phyloP scores from a whole-genome alignment of 2,797 vertebrate genomes.

The Pteronotus mesoamericanus region DNA sequence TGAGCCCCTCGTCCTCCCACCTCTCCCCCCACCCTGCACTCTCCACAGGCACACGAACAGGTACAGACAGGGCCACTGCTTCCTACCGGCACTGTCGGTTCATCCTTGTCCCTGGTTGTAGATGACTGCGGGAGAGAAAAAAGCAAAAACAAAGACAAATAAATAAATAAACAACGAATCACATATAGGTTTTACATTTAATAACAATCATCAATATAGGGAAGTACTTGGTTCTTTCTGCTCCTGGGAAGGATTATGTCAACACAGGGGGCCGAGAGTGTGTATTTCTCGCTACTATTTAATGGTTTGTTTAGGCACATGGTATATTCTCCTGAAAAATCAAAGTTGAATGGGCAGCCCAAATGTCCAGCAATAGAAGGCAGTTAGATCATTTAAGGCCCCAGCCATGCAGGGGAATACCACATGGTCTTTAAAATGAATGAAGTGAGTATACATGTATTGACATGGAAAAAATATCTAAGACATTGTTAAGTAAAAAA shows the following conservation, averaged over 20 bases:
- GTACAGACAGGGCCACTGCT: conserved; percentile 58
- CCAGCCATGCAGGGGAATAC: neutral
- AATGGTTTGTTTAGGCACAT: neutral
- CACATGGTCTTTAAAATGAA: neutral
- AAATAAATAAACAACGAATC: conserved; percentile 58
- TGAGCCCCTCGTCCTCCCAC: neutral
- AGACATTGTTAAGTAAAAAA: neutral
- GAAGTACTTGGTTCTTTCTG: neutral
- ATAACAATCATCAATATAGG: conserved; percentile 23
- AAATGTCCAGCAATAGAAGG: neutral
- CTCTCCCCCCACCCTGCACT: neutral
- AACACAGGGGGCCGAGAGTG: neutral
- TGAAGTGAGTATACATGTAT: neutral
- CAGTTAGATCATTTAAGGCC: neutral
- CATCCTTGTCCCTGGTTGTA: conserved; percentile 87
- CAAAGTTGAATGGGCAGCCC: neutral
- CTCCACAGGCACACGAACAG: conserved; percentile 61
- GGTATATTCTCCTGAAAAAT: neutral
- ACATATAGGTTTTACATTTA: conserved; percentile 31
- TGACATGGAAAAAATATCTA: neutral
- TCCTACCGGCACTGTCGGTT: conserved; percentile 93
- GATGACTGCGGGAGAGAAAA: conserved; percentile 82
- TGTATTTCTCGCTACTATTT: neutral
- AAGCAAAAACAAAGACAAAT: conserved; percentile 74
- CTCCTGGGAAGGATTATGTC: neutral